These are phyloP conservation scores for Pogonophryne albipinna DNA, from an alignment of 2,797 vertebrate genomes.

Conservation along the genomic window DNA sequence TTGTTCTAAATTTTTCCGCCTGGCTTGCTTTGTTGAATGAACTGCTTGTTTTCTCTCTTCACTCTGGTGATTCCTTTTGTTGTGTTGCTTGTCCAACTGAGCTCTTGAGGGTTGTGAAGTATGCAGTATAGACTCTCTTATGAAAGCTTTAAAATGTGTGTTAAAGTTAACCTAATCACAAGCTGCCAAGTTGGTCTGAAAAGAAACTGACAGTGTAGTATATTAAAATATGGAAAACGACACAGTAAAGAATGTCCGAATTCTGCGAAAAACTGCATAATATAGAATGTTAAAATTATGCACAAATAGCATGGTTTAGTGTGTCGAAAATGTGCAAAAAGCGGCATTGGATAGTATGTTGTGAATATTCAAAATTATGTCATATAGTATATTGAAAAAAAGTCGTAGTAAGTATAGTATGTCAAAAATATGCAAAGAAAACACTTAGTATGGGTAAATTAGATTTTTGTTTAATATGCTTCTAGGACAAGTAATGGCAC, in stretches of 20 bases:
- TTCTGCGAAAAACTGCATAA: no score
- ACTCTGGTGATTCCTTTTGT: constrained; percentile 4
- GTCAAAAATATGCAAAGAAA: background rate
- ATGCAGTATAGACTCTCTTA: background rate
- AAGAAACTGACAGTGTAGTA: background rate
- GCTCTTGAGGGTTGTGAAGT: constrained; percentile 7
- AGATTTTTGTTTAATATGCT: background rate
- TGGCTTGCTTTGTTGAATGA: constrained; percentile 46
- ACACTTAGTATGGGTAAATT: background rate
- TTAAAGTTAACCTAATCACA: no score
- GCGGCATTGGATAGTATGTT: no score
- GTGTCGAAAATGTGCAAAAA: no score
- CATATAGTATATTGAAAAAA: no score
- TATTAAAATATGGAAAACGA: no score
- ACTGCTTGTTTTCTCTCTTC: constrained; percentile 32
- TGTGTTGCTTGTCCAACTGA: constrained; percentile 10
- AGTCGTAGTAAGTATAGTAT: no score
- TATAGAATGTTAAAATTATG: no score
- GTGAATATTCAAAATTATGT: no score
- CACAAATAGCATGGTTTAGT: no score
- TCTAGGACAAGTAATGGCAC: background rate
- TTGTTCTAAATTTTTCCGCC: constrained; percentile 37
- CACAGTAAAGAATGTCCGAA: no score
- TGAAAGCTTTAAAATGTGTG: no score
- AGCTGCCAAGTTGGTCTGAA: background rate